Percentiles rank a stretch among this genome's conserved stretches.
Evolutionary conservation across 2,113 vertebrate genomes (phyloP).

Genomic region (Tichodroma muraria): DNA sequence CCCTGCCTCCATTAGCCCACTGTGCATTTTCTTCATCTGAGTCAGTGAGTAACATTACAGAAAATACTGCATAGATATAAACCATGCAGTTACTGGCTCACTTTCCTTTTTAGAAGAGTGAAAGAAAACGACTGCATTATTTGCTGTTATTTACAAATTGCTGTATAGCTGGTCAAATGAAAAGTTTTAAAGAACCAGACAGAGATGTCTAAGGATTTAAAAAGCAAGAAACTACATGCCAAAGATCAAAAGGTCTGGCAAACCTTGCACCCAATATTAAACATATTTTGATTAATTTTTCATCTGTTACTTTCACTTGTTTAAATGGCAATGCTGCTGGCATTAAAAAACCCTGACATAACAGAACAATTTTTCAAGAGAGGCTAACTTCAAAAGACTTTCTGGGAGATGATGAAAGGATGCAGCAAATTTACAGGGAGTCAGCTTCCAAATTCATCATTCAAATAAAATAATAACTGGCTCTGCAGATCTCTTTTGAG

Average conservation of each 20-base stretch:
- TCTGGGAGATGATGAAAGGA: constrained; percentile 17
- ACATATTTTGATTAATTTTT: constrained; percentile 10
- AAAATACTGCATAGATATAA: neutral
- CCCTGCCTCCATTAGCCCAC: neutral
- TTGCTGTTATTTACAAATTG: neutral
- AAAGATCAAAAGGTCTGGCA: neutral
- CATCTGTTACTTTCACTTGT: constrained; percentile 7
- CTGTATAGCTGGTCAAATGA: neutral
- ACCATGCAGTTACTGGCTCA: neutral
- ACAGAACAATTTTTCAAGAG: neutral
- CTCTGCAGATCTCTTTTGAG: neutral
- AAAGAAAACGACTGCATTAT: neutral
- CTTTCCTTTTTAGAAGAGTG: neutral
- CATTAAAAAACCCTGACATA: neutral
- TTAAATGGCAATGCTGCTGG: neutral
- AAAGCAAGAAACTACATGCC: neutral
- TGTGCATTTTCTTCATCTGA: neutral
- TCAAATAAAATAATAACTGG: constrained; percentile 31
- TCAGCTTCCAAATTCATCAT: neutral
- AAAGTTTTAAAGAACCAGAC: neutral
- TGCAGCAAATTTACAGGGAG: neutral
- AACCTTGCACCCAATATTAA: neutral
- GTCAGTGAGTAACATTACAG: neutral
- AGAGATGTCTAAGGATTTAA: neutral
- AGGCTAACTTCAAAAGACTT: constrained; percentile 6